Evolutionary conservation across 2,113 vertebrate species (phyloP), one percentile per base, ranked within the genome.

Genomic region (Leuciscus idus): DNA sequence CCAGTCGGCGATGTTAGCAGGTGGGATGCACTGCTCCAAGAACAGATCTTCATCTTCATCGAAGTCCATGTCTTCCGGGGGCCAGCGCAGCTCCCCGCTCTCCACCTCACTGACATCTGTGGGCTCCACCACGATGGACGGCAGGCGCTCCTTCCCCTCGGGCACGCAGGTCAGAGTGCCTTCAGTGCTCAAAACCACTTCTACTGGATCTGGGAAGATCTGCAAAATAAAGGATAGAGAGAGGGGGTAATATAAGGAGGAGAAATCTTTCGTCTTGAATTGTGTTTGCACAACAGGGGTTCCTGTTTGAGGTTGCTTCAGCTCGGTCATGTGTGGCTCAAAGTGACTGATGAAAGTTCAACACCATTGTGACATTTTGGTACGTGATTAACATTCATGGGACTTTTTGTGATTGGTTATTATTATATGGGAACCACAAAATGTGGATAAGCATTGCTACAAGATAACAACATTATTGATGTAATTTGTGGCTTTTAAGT

Each of bases 81-180:
- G 96, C 96, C 96, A 96, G 55, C 96, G 95, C 55, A 96, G 91
- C 92, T 96, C 96, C 0, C 96, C 95, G 1, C 96, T 96, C 92
- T 96, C 96, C 87, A 96, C 95, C 87, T 96, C 95, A 26, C 91
- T 95, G 83, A 95, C 33, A 36, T 95, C 95, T 0, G 94, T 96
- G 55, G 95, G 95, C 6, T 96, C 96, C 88, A 96, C 95, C 30
- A 96, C 95, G 0, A 96, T 96, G 85, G 96, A 96, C 3, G 96
- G 96, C 3, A 96, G 90, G 4, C 95, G 94, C 87, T 95, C 94
- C 86, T 94, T 95, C 78, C 86, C 90, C 0, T 84, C 91, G n/a
- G 87, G 87, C 55, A 90, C 81, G 21, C 87, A 91, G 84, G 83
- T 90, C 77, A 91, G 26, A 19, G 89, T 82, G 26, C 89, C 86